These are phyloP conservation scores for Anthonomus grandis DNA, from an alignment of 1,140 invertebrate genomes.

Conservation along the genomic window DNA sequence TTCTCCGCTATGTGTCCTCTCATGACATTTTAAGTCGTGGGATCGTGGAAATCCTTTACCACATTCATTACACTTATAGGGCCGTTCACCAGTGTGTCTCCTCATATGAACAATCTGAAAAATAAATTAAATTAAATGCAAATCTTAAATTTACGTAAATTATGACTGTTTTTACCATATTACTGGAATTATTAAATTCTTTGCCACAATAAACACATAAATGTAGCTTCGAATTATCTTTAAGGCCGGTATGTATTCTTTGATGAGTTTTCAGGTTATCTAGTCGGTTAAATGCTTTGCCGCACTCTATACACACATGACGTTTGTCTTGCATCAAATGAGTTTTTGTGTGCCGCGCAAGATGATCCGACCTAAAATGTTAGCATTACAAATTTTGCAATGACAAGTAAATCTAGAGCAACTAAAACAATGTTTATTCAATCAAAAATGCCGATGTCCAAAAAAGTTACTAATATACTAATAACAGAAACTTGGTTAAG, in stretches of 20 bases:
- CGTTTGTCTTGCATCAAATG: conserved; percentile 47
- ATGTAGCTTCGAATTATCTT: conserved; percentile 46
- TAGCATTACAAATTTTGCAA: too few relatives aligned
- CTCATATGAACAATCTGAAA: conserved; percentile 55
- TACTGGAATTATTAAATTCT: conserved; percentile 47
- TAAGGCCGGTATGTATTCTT: conserved; percentile 47
- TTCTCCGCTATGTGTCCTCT: conserved; percentile 57
- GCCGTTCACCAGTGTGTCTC: conserved; percentile 59
- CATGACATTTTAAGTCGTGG: conserved; percentile 59
- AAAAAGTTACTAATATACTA: too few relatives aligned
- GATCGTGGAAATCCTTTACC: conserved; percentile 63
- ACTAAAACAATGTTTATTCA: too few relatives aligned
- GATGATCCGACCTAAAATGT: conserved; percentile 40
- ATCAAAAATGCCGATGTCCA: too few relatives aligned
- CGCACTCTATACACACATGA: conserved; percentile 51
- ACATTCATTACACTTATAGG: conserved; percentile 59
- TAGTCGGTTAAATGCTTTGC: conserved; percentile 50
- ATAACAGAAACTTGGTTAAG: too few relatives aligned
- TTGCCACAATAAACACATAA: conserved; percentile 54
- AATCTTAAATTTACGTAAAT: not conserved
- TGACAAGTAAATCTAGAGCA: too few relatives aligned
- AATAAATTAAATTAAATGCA: not conserved
- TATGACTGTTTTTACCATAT: conserved; percentile 42
- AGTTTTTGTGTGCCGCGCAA: conserved; percentile 45
- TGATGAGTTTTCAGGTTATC: conserved; percentile 51